These are phyloP conservation scores for Isoperla grammatica DNA, from an alignment of 2,888 invertebrate genomes.

Conservation along the genomic window DNA sequence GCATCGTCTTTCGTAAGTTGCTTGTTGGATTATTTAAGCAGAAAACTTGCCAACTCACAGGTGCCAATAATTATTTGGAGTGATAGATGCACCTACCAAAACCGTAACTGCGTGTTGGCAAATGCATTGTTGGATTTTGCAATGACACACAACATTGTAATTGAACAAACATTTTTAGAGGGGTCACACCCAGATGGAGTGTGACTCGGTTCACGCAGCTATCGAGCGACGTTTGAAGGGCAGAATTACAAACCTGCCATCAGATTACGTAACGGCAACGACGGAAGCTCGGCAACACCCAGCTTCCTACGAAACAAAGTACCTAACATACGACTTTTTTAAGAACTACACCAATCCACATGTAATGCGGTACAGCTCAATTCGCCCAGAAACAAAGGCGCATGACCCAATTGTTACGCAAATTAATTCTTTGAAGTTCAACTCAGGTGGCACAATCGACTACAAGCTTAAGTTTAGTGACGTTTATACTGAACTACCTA, in stretches of 20 bases:
- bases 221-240: conserved; percentile 39
- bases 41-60: background rate
- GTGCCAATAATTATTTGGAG: conserved; percentile 34
- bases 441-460: conserved; percentile 17
- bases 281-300: conserved; percentile 24
- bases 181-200: conserved; percentile 41
- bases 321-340: conserved; percentile 24
- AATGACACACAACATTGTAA: conserved; percentile 29
- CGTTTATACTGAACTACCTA: background rate
- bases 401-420: conserved; percentile 32
- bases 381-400: conserved; percentile 31
- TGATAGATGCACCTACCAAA: too few species aligned
- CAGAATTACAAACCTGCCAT: conserved; percentile 34
- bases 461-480: conserved; percentile 25
- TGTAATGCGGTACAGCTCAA: conserved; percentile 25
- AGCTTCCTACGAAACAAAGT: conserved; percentile 28
- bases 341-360: conserved; percentile 13
- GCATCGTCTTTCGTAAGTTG: conserved; percentile 33
- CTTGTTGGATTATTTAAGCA: conserved; percentile 28
- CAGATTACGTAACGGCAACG: conserved; percentile 34
- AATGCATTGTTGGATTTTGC: conserved; percentile 36
- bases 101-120: too few species aligned
- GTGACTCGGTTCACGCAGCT: conserved; percentile 39
- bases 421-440: conserved; percentile 27
- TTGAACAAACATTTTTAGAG: conserved; percentile 38